phyloP scores from a whole-genome alignment of 2,797 vertebrate species.

The Gymnoscopelus braueri region DNA sequence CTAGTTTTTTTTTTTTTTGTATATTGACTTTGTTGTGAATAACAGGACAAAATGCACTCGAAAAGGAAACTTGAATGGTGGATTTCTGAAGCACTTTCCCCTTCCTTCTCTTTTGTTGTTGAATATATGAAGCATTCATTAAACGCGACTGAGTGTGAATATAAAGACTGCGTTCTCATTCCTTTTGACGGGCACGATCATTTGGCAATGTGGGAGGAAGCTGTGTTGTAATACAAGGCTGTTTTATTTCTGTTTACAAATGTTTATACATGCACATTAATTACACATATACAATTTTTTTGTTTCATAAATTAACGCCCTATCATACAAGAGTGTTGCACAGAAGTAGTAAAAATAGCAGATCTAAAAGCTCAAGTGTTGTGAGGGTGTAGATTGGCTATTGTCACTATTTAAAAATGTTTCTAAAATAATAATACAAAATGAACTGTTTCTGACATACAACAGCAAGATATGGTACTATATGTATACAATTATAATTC shows the following conservation, averaged over 20 bases:
- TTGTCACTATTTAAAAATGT: no score
- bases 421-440: no score
- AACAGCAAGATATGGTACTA: no score
- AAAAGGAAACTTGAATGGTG: conserved; percentile 86
- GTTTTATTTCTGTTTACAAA: no score
- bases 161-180: conserved; percentile 47
- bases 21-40: conserved; percentile 72
- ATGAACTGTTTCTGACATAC: no score
- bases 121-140: conserved; percentile 80
- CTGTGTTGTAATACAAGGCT: no score
- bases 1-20: conserved; percentile 66
- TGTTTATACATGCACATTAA: neutral
- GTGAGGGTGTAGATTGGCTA: no score
- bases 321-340: no score
- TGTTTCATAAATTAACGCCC: no score
- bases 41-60: conserved; percentile 82
- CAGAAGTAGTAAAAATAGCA: no score
- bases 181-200: conserved; percentile 34
- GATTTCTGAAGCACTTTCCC: conserved; percentile 86
- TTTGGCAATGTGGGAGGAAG: conserved; percentile 3
- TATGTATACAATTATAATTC: no score
- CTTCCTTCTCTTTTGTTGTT: conserved; percentile 61
- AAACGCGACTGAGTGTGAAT: conserved; percentile 81
- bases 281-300: neutral
- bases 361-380: no score